Conservation (phyloP, 2,113 vertebrate species). For the Odocoileus virginianus region DNA sequence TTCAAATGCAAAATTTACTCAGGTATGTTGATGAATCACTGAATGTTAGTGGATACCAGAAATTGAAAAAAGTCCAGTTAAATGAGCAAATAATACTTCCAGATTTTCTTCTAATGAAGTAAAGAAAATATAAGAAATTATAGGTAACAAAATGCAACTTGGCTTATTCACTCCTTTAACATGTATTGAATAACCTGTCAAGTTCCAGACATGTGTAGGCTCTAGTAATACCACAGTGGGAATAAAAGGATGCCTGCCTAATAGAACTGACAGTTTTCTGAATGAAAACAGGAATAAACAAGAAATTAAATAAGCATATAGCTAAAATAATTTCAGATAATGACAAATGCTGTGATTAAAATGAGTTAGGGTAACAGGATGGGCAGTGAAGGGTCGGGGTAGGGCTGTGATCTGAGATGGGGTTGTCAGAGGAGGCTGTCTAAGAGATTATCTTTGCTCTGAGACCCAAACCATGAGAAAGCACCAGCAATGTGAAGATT, state of each 20-base stretch:
- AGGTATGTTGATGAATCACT: constrained; percentile 46
- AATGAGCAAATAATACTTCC: constrained; percentile 22
- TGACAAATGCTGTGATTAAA: neutral
- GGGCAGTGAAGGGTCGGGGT: neutral
- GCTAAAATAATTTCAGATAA: neutral
- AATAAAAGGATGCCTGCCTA: neutral
- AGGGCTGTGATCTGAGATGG: neutral
- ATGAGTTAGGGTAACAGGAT: neutral
- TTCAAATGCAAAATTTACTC: constrained; percentile 47
- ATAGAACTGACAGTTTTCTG: neutral
- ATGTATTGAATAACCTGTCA: neutral
- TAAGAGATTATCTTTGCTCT: neutral
- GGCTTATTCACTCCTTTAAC: neutral
- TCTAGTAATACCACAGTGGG: neutral
- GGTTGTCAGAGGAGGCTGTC: neutral
- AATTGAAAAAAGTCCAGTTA: constrained; percentile 31
- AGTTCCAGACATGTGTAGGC: neutral
- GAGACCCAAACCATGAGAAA: neutral
- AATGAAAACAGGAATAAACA: neutral
- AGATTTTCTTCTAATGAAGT: constrained; percentile 5
- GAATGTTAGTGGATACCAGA: neutral
- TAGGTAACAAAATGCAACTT: neutral
- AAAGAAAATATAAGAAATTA: neutral
- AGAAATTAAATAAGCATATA: neutral
- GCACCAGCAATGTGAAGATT: neutral